These are phyloP conservation scores for Potamilus streckersoni DNA, from an alignment of 1,140 invertebrate genomes.

Conservation along the genomic window DNA sequence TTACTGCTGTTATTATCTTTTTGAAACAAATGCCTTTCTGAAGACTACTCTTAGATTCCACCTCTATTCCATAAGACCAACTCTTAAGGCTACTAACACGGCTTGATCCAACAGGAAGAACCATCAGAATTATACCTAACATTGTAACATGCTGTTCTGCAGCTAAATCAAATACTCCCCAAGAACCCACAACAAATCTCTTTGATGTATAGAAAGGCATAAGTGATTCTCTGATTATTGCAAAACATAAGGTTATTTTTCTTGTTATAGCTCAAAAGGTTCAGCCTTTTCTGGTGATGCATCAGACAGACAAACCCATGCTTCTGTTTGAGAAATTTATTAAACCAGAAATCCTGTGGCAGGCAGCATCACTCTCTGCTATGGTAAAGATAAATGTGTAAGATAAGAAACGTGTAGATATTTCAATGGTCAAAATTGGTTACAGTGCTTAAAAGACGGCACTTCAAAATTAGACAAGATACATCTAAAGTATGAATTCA, in stretches of 20 bases:
- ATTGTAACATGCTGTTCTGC: neutral
- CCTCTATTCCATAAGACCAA: too few species aligned
- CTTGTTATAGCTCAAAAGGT: conserved; percentile 1
- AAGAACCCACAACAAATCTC: conserved; percentile 15
- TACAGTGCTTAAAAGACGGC: neutral
- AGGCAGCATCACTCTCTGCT: neutral
- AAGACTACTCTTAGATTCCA: too few species aligned
- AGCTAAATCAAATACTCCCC: neutral
- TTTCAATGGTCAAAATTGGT: conserved; percentile 4
- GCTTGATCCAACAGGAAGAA: too few species aligned
- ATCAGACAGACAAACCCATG: conserved; percentile 22
- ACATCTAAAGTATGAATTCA: neutral
- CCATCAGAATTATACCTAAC: neutral
- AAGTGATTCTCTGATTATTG: neutral
- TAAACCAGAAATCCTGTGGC: neutral
- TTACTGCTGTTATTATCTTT: too few species aligned
- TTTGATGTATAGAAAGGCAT: neutral
- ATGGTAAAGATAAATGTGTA: conserved; percentile 1
- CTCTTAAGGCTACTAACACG: too few species aligned
- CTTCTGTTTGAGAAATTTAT: conserved; percentile 18
- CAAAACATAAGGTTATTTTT: conserved; percentile 21
- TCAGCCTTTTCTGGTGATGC: conserved; percentile 21
- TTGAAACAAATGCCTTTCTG: too few species aligned
- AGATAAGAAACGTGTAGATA: neutral
- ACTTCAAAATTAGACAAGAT: neutral